Conservation (phyloP, 2,113 vertebrate species). For the Zosterops borbonicus region DNA sequence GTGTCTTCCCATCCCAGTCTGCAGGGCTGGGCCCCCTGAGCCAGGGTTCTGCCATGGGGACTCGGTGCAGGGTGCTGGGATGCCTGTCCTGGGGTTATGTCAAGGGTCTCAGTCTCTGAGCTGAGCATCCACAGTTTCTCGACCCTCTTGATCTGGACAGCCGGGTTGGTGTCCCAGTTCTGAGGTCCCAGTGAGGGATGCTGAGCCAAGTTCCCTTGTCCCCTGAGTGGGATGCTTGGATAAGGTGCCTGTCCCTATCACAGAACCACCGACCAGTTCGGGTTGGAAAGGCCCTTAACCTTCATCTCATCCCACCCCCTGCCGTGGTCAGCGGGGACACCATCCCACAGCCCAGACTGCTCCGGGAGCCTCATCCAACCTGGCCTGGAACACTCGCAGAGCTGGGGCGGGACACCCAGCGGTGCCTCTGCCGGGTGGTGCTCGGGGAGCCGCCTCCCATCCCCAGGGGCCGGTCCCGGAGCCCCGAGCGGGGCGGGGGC, state of each 20-base stretch:
- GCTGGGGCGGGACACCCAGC: background rate
- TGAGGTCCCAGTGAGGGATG: background rate
- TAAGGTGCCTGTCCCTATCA: background rate
- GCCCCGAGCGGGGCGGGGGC: background rate
- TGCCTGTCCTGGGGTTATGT: background rate
- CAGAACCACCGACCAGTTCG: background rate
- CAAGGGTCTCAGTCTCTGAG: background rate
- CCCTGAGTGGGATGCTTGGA: background rate
- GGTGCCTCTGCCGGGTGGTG: background rate
- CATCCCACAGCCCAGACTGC: background rate
- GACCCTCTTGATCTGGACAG: background rate
- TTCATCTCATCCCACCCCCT: background rate
- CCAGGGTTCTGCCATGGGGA: background rate
- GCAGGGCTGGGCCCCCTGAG: background rate
- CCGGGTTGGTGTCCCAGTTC: background rate
- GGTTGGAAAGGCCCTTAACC: background rate
- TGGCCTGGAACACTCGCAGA: background rate
- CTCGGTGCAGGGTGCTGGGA: fast-evolving
- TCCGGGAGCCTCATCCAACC: background rate
- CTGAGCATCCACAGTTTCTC: fast-evolving
- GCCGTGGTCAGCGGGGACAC: background rate
- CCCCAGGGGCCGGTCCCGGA: background rate
- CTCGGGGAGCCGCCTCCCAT: background rate
- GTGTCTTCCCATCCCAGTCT: background rate
- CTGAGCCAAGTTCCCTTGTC: background rate